Conservation (phyloP, 2,113 vertebrate genomes). For the Mustela lutreola region DNA sequence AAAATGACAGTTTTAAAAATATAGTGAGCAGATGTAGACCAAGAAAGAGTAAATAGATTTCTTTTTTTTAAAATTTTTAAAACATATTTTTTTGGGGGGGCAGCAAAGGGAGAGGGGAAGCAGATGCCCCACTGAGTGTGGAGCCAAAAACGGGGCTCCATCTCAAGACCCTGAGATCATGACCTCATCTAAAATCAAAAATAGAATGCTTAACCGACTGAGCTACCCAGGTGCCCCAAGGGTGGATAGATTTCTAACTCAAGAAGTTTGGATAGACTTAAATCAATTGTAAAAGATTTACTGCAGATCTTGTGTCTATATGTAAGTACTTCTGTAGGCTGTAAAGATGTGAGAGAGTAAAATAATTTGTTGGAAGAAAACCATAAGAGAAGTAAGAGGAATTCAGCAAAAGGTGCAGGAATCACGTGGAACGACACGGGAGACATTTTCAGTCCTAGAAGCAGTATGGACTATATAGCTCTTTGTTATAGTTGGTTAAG, state of each 20-base stretch:
- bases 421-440: not conserved
- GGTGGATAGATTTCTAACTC: not conserved
- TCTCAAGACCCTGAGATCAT: not conserved
- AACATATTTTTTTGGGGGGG: not conserved
- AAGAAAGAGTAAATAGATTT: not conserved
- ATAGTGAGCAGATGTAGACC: not conserved
- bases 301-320: not conserved
- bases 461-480: accelerated
- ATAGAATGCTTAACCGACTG: not conserved
- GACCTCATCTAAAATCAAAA: not conserved
- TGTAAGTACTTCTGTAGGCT: not conserved
- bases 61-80: not conserved
- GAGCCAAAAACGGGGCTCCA: not conserved
- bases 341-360: not conserved
- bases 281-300: not conserved
- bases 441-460: not conserved
- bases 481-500: not conserved
- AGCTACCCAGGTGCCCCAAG: not conserved
- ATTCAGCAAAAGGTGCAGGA: not conserved
- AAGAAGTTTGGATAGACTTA: not conserved
- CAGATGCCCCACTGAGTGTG: not conserved
- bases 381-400: not conserved
- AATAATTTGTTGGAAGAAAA: not conserved
- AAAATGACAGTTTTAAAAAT: not conserved
- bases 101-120: not conserved